Evolutionary conservation across 2,888 invertebrate genomes (phyloP).

Genomic region (Torymus auratus): DNA sequence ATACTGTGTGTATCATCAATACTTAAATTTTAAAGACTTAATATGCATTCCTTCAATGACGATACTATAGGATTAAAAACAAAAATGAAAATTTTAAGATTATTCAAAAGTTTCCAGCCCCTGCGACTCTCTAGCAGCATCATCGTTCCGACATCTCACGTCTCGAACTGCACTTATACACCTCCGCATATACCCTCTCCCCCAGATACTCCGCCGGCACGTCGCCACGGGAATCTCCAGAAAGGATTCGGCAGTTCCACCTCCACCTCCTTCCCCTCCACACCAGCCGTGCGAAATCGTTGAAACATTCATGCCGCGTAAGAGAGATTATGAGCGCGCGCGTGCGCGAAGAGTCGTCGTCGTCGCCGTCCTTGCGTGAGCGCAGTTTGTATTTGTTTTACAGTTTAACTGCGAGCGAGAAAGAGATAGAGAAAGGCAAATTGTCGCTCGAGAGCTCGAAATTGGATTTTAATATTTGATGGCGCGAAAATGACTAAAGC

Average conservation of each 20-base stretch:
- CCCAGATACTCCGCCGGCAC: too few relatives aligned
- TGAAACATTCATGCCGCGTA: slow-evolving; percentile 58
- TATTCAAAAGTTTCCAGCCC: too few relatives aligned
- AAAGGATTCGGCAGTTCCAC: slow-evolving; percentile 34
- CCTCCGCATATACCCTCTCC: too few relatives aligned
- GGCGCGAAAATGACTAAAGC: slow-evolving; percentile 45
- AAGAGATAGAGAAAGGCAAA: slow-evolving; percentile 15
- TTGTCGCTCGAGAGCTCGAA: slow-evolving; percentile 7
- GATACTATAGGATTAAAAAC: too few relatives aligned
- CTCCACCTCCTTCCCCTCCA: background rate
- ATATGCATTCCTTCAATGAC: too few relatives aligned
- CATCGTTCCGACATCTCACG: background rate
- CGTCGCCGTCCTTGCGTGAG: too few relatives aligned
- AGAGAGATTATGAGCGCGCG: slow-evolving; percentile 54
- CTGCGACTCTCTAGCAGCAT: too few relatives aligned
- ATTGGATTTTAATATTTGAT: slow-evolving; percentile 60
- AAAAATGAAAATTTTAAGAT: too few relatives aligned
- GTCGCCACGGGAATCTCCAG: slow-evolving; percentile 44
- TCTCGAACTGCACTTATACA: background rate
- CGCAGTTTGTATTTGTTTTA: slow-evolving; percentile 56
- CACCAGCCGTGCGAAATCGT: slow-evolving; percentile 17
- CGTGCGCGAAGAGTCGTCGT: too few relatives aligned
- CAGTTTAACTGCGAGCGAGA: slow-evolving; percentile 41
- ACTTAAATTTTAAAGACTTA: too few relatives aligned
- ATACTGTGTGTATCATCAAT: too few relatives aligned